Evolutionary conservation across 2,113 vertebrate species (phyloP), one percentile per base, ranked within the genome.

Genomic region (Hippocampus guttulatus): DNA sequence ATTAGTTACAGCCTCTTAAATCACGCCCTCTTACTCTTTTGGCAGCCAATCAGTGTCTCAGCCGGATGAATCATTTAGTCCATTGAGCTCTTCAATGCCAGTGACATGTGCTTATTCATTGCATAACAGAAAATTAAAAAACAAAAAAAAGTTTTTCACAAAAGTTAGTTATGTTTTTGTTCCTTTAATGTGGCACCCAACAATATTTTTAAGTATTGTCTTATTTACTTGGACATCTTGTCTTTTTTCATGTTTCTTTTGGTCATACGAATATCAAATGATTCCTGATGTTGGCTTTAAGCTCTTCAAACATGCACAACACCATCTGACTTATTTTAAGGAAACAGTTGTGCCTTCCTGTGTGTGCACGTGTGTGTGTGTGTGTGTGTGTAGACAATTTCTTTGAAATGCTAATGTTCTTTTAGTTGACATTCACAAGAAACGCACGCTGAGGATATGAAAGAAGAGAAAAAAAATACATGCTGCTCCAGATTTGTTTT

Each of bases 371-470:
- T 7, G 25, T 7, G 12, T 27, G n/a, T 58, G 55, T 58, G 25
- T 51, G 55, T 15, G 25, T 33, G 5, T 61, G 27, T 33, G 23
- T 27, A 5, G 55, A 61, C 27, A 18, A 61, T 61, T 33, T 33
- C 58, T 61, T 61, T 61, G 58, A 61, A 61, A 61, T 61, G 58
- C 27, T 61, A 61, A 61, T 61, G 27, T 61, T 61, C 58, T 16
- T 61, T 61, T 61, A 33, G 58, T 61, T 61, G 58, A 61, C 58
- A 61, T 61, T 61, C 58, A 61, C 58, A 61, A 61, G 58, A 61
- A 61, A 61, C 58, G 33, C 58, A 61, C 2, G 27, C 27, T 61
- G 27, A 61, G 58, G 27, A 61, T 33, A 61, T 61, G 58, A 61
- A 61, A 61, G 58, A 61, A 30, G 16, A 30, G 5, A 60, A 5